Percentiles rank a stretch among this genome's conserved stretches.
phyloP scores from a whole-genome alignment of 2,113 vertebrate genomes.

The Nymphicus hollandicus region DNA sequence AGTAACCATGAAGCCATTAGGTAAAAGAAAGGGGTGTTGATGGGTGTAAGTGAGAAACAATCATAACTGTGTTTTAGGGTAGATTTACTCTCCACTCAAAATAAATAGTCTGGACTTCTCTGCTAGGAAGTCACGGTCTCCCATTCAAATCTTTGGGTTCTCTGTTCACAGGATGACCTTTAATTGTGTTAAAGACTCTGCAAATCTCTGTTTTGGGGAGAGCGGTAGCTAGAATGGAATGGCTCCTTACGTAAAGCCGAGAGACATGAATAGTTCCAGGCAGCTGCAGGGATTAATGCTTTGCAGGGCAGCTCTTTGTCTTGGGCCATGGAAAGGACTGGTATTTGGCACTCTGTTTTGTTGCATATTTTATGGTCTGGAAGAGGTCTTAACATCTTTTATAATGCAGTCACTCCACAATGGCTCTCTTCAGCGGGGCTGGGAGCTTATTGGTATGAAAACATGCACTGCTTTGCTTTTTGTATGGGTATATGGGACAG shows the following conservation, averaged over 20 bases:
- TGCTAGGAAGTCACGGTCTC: not conserved
- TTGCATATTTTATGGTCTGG: constrained; percentile 71
- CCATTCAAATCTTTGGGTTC: constrained; percentile 1
- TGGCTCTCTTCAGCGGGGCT: not conserved
- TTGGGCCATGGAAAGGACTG: constrained; percentile 52
- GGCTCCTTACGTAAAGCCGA: constrained; percentile 38
- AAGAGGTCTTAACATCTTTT: constrained; percentile 61
- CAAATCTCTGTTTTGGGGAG: constrained; percentile 25
- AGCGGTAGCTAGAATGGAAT: constrained; percentile 24
- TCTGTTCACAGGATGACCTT: constrained; percentile 40
- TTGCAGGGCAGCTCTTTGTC: constrained; percentile 64
- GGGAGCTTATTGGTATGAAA: not conserved
- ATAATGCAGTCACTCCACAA: constrained; percentile 19
- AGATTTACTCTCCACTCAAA: not conserved
- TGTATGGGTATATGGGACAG: not conserved
- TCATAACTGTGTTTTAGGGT: not conserved
- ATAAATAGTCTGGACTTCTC: not conserved
- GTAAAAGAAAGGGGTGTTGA: not conserved
- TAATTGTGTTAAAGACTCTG: constrained; percentile 20
- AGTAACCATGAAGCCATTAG: not conserved
- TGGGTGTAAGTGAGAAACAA: not conserved
- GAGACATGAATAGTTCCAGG: constrained; percentile 60
- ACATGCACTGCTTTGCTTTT: not conserved
- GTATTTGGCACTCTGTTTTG: constrained; percentile 63
- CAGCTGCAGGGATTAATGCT: constrained; percentile 66